A percentile compares a stretch with the other conserved stretches of the same genome.
Conservation (phyloP, 2,888 invertebrate genomes). For the Calliscelio sp. region DNA sequence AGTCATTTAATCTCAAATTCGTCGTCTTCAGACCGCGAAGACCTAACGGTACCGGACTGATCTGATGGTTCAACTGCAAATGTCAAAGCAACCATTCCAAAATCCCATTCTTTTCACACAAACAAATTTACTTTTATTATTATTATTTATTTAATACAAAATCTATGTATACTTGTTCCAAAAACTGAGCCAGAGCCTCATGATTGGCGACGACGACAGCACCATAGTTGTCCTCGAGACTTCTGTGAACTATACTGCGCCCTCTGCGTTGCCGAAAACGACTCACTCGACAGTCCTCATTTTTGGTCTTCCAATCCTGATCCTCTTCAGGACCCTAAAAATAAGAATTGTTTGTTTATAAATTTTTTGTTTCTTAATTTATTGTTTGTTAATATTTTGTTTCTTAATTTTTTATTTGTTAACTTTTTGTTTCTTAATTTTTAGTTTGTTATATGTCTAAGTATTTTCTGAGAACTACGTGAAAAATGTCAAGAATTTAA, state of each 20-base stretch:
- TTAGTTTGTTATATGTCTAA: no score
- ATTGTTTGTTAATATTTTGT: no score
- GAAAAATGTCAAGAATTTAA: no score
- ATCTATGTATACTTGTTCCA: slow-evolving; percentile 92
- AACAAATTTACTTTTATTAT: neutral
- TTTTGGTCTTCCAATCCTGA: slow-evolving; percentile 86
- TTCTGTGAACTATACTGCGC: slow-evolving; percentile 93
- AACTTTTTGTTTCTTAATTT: no score
- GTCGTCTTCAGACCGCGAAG: slow-evolving; percentile 91
- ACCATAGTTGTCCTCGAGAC: slow-evolving; percentile 95
- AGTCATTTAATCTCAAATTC: slow-evolving; percentile 92
- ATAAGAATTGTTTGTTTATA: neutral
- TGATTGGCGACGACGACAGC: slow-evolving; percentile 96
- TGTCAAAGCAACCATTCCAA: no score
- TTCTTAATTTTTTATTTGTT: no score
- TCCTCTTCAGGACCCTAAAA: slow-evolving; percentile 87
- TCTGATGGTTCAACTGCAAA: slow-evolving; percentile 89
- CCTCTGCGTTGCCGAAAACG: slow-evolving; percentile 92
- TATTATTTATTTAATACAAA: no score
- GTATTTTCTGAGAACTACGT: no score
- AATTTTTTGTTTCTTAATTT: no score
- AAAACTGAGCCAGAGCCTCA: slow-evolving; percentile 94
- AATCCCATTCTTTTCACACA: no score
- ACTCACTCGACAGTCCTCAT: slow-evolving; percentile 83
- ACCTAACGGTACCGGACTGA: slow-evolving; percentile 89